These are phyloP conservation scores for Chaetodon trifascialis DNA, from an alignment of 2,113 vertebrate species.

Conservation along the genomic window DNA sequence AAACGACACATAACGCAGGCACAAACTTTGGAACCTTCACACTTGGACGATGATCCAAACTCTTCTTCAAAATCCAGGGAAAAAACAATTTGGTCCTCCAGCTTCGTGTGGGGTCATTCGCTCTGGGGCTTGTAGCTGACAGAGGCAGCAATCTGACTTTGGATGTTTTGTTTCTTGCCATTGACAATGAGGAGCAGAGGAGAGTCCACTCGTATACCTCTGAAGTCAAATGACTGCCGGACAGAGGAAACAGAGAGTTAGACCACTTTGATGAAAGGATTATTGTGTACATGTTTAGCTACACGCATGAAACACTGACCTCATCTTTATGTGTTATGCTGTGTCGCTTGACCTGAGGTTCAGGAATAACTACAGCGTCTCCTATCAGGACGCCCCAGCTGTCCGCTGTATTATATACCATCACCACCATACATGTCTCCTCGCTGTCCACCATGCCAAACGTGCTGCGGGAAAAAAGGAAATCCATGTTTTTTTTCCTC, in stretches of 20 bases:
- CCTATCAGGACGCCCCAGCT: constrained; percentile 94
- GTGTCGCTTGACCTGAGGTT: constrained; percentile 88
- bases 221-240: constrained; percentile 85
- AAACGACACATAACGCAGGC: constrained; percentile 58
- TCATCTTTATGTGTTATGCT: constrained; percentile 88
- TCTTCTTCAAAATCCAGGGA: constrained; percentile 15
- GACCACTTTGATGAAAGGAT: background rate
- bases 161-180: constrained; percentile 88
- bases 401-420: constrained; percentile 92
- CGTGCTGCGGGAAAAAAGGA: constrained; percentile 78
- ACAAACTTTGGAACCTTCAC: constrained; percentile 44
- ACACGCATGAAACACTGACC: constrained; percentile 75
- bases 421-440: constrained; percentile 89
- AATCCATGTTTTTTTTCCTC: background rate
- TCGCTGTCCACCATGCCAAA: constrained; percentile 92
- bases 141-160: constrained; percentile 87
- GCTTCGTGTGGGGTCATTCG: constrained; percentile 78
- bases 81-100: constrained; percentile 9
- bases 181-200: constrained; percentile 91
- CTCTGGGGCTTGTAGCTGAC: constrained; percentile 89
- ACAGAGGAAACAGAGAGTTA: constrained; percentile 2
- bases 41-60: constrained; percentile 15
- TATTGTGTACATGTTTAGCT: background rate
- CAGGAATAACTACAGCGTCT: constrained; percentile 91
- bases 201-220: constrained; percentile 90